Evolutionary conservation across 2,888 invertebrate species (phyloP).

Genomic region (Amblyteles armatorius): DNA sequence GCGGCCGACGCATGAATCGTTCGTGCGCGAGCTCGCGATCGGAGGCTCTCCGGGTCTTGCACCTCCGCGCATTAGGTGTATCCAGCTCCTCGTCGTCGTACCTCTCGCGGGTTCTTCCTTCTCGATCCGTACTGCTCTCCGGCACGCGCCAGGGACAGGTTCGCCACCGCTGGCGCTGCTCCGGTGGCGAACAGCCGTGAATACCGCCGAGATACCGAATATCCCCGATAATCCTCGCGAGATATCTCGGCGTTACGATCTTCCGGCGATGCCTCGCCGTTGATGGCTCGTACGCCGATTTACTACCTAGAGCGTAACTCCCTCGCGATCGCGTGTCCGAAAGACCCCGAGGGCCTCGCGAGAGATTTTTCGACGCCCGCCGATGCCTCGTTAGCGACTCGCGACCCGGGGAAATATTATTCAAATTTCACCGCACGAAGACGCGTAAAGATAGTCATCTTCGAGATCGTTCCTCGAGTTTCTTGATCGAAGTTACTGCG

Average conservation of each 20-base stretch:
- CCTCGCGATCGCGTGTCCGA: conserved; percentile 54
- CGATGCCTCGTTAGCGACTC: conserved; percentile 61
- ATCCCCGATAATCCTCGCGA: conserved; percentile 66
- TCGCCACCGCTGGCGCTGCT: conserved; percentile 59
- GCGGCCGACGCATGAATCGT: conserved; percentile 12
- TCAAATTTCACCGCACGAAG: conserved; percentile 40
- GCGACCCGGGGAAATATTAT: conserved; percentile 54
- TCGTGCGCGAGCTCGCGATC: conserved; percentile 30
- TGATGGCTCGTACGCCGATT: not conserved
- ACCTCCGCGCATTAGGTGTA: conserved; percentile 49
- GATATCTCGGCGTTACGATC: conserved; percentile 33
- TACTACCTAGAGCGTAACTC: conserved; percentile 4
- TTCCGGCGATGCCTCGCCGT: not conserved
- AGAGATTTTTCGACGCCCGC: conserved; percentile 58
- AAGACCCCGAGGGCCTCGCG: conserved; percentile 46
- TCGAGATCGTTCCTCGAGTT: not conserved
- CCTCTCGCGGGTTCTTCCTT: conserved; percentile 24
- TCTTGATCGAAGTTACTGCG: conserved; percentile 9
- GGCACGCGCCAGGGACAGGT: conserved; percentile 72
- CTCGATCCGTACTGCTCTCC: conserved; percentile 58
- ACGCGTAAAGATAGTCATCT: conserved; percentile 23
- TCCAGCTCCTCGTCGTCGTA: conserved; percentile 16
- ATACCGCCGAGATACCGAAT: conserved; percentile 68
- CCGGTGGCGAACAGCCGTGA: conserved; percentile 45
- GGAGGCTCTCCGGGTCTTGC: conserved; percentile 42